Conservation (phyloP, 2,888 invertebrate genomes). For the Rotaria sp. region DNA sequence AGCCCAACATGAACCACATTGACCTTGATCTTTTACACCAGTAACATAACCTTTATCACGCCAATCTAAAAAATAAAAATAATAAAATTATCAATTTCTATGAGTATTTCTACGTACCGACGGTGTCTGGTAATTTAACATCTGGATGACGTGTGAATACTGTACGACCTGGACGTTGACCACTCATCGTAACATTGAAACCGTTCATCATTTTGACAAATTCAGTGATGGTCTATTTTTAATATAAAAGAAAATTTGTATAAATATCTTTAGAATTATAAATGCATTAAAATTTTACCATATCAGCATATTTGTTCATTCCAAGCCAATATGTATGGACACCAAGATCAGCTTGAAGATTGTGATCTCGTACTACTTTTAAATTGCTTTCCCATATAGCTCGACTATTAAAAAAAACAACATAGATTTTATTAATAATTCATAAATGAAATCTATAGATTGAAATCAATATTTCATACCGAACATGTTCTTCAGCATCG, state of each 20-base stretch:
- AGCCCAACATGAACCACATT: slow-evolving; percentile 23
- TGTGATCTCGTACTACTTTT: slow-evolving; percentile 45
- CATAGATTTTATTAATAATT: background rate
- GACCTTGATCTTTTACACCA: background rate
- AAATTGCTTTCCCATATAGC: slow-evolving; percentile 47
- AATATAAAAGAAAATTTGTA: background rate
- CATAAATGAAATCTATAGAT: too few species aligned
- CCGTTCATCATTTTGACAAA: background rate
- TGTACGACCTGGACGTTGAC: background rate
- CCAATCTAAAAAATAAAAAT: background rate
- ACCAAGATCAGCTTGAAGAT: slow-evolving; percentile 46
- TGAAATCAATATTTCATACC: background rate
- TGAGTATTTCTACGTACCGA: background rate
- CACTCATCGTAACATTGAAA: background rate
- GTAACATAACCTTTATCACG: slow-evolving; percentile 1
- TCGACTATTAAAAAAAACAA: background rate
- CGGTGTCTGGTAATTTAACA: background rate
- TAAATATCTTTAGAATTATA: background rate
- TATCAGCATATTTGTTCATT: slow-evolving; percentile 50
- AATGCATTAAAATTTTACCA: slow-evolving; percentile 47
- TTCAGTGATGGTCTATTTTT: background rate
- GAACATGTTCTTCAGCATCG: background rate
- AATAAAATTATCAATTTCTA: background rate
- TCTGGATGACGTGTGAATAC: background rate
- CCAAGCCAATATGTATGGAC: slow-evolving; percentile 46